Conservation (phyloP, 2,888 invertebrate species). For the Fissipunctia ypsillon region DNA sequence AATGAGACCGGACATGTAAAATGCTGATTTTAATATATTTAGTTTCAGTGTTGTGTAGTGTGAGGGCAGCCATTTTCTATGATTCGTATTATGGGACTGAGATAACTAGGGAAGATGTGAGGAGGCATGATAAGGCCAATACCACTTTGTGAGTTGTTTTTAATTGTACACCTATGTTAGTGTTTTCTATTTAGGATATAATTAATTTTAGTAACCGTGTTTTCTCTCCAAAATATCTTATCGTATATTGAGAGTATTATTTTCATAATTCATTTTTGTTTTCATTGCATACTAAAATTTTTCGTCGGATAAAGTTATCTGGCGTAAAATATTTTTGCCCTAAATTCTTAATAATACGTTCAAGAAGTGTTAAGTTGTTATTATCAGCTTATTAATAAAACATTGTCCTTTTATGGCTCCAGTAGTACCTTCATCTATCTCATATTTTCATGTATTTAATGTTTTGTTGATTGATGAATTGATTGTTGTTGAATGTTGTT, state of each 20-base stretch:
- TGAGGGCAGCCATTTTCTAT: slow-evolving; percentile 66
- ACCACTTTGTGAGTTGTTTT: slow-evolving; percentile 77
- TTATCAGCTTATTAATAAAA: neutral
- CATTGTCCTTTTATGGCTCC: too few relatives aligned
- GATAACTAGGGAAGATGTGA: slow-evolving; percentile 73
- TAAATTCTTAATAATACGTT: neutral
- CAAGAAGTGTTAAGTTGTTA: neutral
- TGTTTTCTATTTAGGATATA: neutral
- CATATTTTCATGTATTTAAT: neutral
- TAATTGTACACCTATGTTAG: neutral
- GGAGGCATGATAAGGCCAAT: slow-evolving; percentile 73
- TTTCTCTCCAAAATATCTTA: too few relatives aligned
- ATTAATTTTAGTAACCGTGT: neutral
- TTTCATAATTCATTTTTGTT: neutral
- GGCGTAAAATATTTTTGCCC: neutral
- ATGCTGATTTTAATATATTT: slow-evolving; percentile 66
- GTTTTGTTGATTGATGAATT: neutral
- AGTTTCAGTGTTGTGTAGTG: slow-evolving; percentile 58
- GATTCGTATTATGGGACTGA: slow-evolving; percentile 74
- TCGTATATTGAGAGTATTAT: too few relatives aligned
- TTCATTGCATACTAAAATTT: neutral
- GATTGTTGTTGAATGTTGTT: too few relatives aligned
- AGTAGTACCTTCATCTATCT: too few relatives aligned
- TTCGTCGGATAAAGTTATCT: neutral
- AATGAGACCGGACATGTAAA: slow-evolving; percentile 39